Evolutionary conservation across 2,797 vertebrate genomes (phyloP).

Genomic region (Sebastes cheni): DNA sequence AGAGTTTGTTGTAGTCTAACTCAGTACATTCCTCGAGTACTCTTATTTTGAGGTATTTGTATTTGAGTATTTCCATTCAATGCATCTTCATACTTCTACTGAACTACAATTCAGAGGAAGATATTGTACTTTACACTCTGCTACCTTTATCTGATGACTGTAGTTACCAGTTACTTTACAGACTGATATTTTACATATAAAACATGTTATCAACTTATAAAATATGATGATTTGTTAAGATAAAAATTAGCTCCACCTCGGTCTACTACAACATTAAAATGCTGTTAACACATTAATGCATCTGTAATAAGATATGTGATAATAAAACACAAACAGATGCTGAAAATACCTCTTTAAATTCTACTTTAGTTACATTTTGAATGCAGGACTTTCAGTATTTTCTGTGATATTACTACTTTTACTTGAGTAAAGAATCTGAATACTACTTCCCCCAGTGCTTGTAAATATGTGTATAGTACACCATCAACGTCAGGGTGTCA

Average conservation of each 20-base stretch:
- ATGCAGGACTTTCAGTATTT: background rate
- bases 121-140: too few relatives aligned
- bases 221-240: too few relatives aligned
- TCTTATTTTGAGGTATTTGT: background rate
- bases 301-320: background rate
- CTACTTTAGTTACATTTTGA: background rate
- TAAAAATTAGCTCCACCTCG: too few relatives aligned
- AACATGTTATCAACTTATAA: rapidly evolving
- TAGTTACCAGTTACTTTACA: too few relatives aligned
- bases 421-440: background rate
- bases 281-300: background rate
- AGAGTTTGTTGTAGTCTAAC: too few relatives aligned
- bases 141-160: rapidly evolving
- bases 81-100: background rate
- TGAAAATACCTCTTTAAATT: background rate
- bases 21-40: too few relatives aligned
- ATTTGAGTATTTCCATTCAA: too few relatives aligned
- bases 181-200: too few relatives aligned
- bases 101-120: background rate
- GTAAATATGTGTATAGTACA: background rate
- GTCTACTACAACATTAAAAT: too few relatives aligned
- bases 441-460: too few relatives aligned
- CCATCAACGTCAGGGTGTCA: background rate
- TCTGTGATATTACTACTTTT: background rate
- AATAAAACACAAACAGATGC: background rate